Conservation (phyloP, 2,113 vertebrate genomes). For the Tachuris rubrigastra region DNA sequence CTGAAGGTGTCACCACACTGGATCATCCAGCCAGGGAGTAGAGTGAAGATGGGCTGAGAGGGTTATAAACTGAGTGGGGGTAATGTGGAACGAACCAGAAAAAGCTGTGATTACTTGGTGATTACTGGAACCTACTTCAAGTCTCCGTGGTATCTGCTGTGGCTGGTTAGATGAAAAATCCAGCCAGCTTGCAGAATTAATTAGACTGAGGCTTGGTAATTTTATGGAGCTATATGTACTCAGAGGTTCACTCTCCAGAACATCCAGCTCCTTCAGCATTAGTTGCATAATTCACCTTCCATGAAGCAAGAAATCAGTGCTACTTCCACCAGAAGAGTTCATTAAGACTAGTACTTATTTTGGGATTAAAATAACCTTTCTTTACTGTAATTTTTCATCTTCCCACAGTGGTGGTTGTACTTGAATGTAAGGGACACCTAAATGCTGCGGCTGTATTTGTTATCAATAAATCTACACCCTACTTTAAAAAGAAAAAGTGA, state of each 20-base stretch:
- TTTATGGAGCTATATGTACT: not conserved
- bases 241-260: not conserved
- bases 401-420: not conserved
- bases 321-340: not conserved
- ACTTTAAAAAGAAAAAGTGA: not conserved
- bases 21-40: accelerated
- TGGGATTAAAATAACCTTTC: not conserved
- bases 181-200: not conserved
- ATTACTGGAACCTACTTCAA: not conserved
- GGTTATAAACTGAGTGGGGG: too few species aligned
- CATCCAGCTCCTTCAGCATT: not conserved
- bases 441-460: not conserved
- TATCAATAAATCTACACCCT: not conserved
- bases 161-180: not conserved
- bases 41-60: not conserved
- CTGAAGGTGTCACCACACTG: not conserved
- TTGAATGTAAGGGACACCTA: not conserved
- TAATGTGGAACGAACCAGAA: not conserved
- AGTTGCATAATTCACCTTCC: not conserved
- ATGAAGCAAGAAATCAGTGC: not conserved
- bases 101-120: not conserved
- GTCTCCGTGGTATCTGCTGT: not conserved
- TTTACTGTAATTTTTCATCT: not conserved
- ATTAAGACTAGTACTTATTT: not conserved
- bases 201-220: not conserved